Evolutionary conservation across 2,888 invertebrate species (phyloP), one percentile per base, ranked within the genome.

Genomic region (Drosophila colorata): DNA sequence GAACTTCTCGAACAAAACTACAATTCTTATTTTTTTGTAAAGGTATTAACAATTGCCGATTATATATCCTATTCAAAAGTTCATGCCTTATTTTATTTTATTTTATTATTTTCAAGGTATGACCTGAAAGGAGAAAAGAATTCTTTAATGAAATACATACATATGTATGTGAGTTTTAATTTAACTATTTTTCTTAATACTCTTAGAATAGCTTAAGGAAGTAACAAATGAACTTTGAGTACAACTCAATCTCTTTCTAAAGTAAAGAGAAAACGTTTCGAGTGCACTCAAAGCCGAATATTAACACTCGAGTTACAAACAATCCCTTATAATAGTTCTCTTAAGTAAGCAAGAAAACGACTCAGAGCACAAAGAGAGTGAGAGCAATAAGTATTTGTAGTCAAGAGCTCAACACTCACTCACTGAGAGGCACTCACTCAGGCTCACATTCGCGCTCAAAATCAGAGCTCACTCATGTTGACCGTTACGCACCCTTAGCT

Each of bases 281-380:
- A 28, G 0, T 28, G 9, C 11, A 18, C 8, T 38, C 4, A 2
- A 18, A 37, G 13, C 13, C 13, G 6, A 23, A 35, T 0, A 25
- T 20, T 9, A 4, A 1, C 11, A 31, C 61, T 61, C 49, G 43
- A 55, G 0, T 2, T 1, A 8, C 6, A 33, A 23, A 0, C 2
- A 20, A 31, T 18, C 11, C 7, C 31, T 9, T 13, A 18, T 0
- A 1, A 4, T n/a, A 25, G 14, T 4, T 23, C 64, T 63, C 64
- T 64, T 63, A 43, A 23, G 41, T 11, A 28, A 6, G n/a, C 23
- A 3, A 0, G 9, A 6, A 25, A 6, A 1, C 0, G 2, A 18
- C 37, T 52, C 52, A 52, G n/a, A 4, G n/a, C 13, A 16, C 20
- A 37, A 23, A n/a, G 16, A 47, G 55, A 47, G 55, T 11, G 13